Base-by-base conservation (phyloP, 2,797 vertebrate genomes). In the Mormyrops boulengeri region DNA sequence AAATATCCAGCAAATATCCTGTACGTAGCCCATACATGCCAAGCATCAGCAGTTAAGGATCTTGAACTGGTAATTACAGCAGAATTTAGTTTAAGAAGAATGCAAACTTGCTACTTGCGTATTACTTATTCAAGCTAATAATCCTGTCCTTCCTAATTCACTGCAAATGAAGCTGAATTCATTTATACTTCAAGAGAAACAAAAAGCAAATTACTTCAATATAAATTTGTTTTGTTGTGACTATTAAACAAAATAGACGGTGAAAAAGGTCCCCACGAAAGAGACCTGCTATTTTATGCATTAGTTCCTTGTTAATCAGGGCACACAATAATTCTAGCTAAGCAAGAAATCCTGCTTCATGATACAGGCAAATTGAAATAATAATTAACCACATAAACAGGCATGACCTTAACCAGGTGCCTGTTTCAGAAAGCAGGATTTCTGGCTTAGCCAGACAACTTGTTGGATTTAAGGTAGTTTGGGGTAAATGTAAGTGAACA, bases 151-250 rank as follows among this genome's bases (percentile, higher is more conserved):
- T 30, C 85, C 50, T 50, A 49, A 66, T 66, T 22, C 22, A 88
- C 14, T 47, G 57, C 44, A 22, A 38, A 49, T 52, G 50, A 52
- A 57, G 6, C 44, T 19, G 22, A 77, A 50, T 52, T 52, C 26
- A 77, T 49, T 30, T 52, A 34, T 88, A 77, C 30, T 88, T 52
- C 30, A 88, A 69, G 14, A 17, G 11, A 19, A 50, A 50, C 66
- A 88, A 26, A 88, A 52, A 7, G 50, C 47, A 34, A 86, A 82
- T 82, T 80, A 80, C 17, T 80, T 82, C 77, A 82, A 82, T 82
- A 82, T 82, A 9, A 47, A 47, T 41, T 47, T n/a, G 6, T 82
- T 47, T 82, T 82, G 77, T 82, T 82, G 77, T 82, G 41, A 41
- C 38, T 82, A n/a, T 44, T 82, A 47, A 82, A 47, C 38, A 82